A percentile compares a stretch with the other conserved stretches of the same genome.
Evolutionary conservation across 2,888 invertebrate genomes (phyloP).

Genomic region (Drosophila pseudotalamancana): DNA sequence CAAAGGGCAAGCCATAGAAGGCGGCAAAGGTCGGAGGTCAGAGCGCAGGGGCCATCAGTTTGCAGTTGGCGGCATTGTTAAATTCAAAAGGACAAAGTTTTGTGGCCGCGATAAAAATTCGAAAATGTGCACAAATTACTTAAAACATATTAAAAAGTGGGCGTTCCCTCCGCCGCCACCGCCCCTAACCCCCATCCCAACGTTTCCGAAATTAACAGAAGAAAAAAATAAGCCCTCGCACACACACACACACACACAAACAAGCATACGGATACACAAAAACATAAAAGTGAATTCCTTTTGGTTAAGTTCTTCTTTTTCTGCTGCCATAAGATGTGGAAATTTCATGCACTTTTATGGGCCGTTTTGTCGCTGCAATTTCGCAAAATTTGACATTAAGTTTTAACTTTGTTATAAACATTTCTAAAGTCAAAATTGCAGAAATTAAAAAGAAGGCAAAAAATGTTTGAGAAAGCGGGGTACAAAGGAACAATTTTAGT

Average conservation of each 20-base stretch:
- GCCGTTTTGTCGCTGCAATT: constrained; percentile 35
- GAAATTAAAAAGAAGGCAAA: not conserved
- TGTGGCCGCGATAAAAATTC: constrained; percentile 71
- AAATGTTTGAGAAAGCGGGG: not conserved
- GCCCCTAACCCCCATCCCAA: constrained; percentile 6
- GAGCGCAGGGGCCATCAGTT: constrained; percentile 28
- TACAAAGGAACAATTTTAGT: not conserved
- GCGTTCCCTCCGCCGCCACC: not conserved
- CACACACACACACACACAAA: not conserved
- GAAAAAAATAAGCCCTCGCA: constrained; percentile 29
- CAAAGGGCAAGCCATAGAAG: constrained; percentile 3
- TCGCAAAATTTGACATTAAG: constrained; percentile 22
- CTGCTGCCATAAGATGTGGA: constrained; percentile 3
- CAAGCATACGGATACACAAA: not conserved
- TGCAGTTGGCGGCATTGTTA: constrained; percentile 39
- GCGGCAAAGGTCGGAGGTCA: not conserved
- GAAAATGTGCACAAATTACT: constrained; percentile 74
- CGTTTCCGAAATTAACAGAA: constrained; percentile 60
- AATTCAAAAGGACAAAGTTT: constrained; percentile 66
- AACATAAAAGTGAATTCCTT: constrained; percentile 28
- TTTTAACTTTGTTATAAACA: constrained; percentile 21
- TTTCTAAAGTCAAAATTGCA: not conserved
- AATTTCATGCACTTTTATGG: constrained; percentile 39
- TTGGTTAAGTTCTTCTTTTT: constrained; percentile 11
- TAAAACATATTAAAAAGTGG: constrained; percentile 66